Evolutionary conservation across 1,140 invertebrate genomes (phyloP).

Genomic region (Saccostrea echinata): DNA sequence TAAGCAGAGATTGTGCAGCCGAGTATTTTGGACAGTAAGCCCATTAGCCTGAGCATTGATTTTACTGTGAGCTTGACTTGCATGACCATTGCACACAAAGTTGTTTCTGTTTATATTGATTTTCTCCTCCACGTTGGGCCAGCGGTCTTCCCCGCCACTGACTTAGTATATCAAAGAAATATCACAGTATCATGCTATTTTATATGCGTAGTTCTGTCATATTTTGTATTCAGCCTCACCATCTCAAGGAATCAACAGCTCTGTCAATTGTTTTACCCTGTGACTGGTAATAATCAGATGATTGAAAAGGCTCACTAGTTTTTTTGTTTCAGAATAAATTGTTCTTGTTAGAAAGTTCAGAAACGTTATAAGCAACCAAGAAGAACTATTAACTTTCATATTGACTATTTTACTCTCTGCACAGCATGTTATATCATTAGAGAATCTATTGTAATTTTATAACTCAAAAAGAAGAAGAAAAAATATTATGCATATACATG

Average conservation of each 20-base stretch:
- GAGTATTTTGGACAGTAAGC: conserved; percentile 32
- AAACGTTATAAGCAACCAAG: background rate
- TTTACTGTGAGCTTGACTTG: conserved; percentile 34
- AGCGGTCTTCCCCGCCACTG: conserved; percentile 3
- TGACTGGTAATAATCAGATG: background rate
- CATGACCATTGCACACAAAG: conserved; percentile 35
- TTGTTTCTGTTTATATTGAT: conserved; percentile 37
- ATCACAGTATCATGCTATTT: background rate
- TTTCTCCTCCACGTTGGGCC: background rate
- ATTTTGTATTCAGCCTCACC: background rate
- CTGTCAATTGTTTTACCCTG: background rate
- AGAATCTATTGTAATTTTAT: too few relatives aligned
- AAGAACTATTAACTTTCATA: background rate
- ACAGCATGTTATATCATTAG: background rate
- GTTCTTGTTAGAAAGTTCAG: background rate
- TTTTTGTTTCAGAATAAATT: background rate
- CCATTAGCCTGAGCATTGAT: conserved; percentile 29
- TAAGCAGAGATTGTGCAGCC: conserved; percentile 7
- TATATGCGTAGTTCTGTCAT: conserved; percentile 5
- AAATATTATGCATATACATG: too few relatives aligned
- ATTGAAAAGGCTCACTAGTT: background rate
- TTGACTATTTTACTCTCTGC: background rate
- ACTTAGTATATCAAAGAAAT: conserved; percentile 12
- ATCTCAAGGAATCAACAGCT: background rate
- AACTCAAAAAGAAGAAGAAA: too few relatives aligned